Evolutionary conservation across 2,888 invertebrate species (phyloP), one percentile per base, ranked within the genome.

Genomic region (Drosophila flavopinicola): DNA sequence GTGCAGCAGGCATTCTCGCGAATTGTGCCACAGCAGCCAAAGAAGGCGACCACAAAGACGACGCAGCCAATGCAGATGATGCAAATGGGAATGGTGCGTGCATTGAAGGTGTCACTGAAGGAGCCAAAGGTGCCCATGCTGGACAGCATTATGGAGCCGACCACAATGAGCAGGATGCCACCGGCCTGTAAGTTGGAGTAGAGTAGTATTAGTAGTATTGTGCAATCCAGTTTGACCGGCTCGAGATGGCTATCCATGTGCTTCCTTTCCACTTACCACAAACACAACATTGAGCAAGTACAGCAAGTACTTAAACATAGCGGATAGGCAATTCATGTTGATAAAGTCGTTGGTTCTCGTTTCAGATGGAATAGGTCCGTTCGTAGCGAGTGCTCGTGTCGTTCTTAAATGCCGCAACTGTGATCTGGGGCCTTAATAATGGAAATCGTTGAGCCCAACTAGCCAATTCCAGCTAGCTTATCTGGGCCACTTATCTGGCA

Each of bases 21-120:
- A 69, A 96, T 94, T 3, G 97, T 96, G 48, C 97, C 97, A 88
- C 97, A 97, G 91, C 97, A 97, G 64, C 97, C 97, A 88, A 97
- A 95, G 93, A 97, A 97, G 2, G 96, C 95, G 65, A 97, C 94
- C 76, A 96, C 88, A 89, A 96, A 96, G 77, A 95, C 94, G 25
- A 95, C 89, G 17, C 93, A 92, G 2, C 96, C 96, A 57, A 96
- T 91, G 44, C 94, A 90, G 59, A 96, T 94, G 72, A 95, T 93
- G 52, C 93, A 87, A 89, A 95, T 92, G 1, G 95, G 94, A 0
- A 94, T 93, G 6, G 93, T 91, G 1, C 92, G 87, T 53, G 93
- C 90, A 33, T 92, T 90, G 0, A 86, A 70, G 9, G 91, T 89
- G 17, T 92, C 90, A 42, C 92, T 82, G 49, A 92, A 90, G 41